Percentiles rank a stretch among this genome's conserved stretches.
Evolutionary conservation across 2,888 invertebrate species (phyloP).

Genomic region (Nymphalis c-album): DNA sequence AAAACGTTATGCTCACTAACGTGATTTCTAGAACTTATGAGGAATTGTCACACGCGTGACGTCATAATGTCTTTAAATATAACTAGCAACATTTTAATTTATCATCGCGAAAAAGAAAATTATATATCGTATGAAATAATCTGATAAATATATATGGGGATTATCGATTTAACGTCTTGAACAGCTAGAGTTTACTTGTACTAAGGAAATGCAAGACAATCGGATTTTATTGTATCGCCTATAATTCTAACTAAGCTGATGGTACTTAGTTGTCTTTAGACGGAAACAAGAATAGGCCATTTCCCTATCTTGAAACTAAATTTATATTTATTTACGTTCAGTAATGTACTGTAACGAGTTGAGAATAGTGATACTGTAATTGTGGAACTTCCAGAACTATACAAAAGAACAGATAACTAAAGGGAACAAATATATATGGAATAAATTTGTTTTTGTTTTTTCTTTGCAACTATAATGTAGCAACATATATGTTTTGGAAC

Average conservation of each 20-base stretch:
- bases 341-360: slow-evolving; percentile 3
- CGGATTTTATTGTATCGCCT: background rate
- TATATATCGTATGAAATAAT: background rate
- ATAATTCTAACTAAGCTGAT: slow-evolving; percentile 7
- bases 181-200: slow-evolving; percentile 1
- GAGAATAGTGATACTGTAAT: background rate
- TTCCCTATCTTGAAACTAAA: slow-evolving; percentile 8
- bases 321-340: slow-evolving; percentile 8
- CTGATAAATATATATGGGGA: background rate
- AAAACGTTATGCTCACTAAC: too few relatives aligned
- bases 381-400: background rate
- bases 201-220: slow-evolving; percentile 4
- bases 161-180: slow-evolving; percentile 2
- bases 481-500: too few relatives aligned
- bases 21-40: too few relatives aligned
- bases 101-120: background rate
- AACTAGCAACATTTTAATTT: background rate
- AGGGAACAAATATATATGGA: too few relatives aligned
- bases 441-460: too few relatives aligned
- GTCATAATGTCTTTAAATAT: too few relatives aligned
- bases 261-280: slow-evolving; percentile 12
- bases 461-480: too few relatives aligned
- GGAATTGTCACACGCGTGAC: too few relatives aligned
- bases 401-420: background rate
- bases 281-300: slow-evolving; percentile 14